A percentile compares a stretch with the other conserved stretches of the same genome.
phyloP scores from a whole-genome alignment of 2,797 vertebrate species.

The Acanthis flammea region DNA sequence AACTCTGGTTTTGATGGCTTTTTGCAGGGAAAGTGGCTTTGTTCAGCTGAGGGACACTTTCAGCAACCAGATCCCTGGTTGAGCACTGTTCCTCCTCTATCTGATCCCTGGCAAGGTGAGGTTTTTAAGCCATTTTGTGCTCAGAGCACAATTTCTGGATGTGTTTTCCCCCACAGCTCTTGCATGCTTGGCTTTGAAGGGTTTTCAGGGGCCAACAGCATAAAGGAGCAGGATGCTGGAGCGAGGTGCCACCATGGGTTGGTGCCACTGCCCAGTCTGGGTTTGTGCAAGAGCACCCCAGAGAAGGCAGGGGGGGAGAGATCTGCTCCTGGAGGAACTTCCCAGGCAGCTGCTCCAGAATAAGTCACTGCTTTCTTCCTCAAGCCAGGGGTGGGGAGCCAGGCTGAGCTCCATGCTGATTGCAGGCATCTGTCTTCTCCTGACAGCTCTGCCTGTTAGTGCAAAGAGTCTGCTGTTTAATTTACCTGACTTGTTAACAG shows the following conservation, averaged over 20 bases:
- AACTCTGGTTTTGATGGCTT: background rate
- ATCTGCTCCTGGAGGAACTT: background rate
- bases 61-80: background rate
- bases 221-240: background rate
- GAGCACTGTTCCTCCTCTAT: background rate
- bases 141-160: background rate
- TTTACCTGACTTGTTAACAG: conserved; percentile 76
- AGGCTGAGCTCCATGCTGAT: conserved; percentile 55
- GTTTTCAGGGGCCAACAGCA: background rate
- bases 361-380: background rate
- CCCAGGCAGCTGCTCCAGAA: background rate
- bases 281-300: background rate
- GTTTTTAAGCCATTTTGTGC: background rate
- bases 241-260: rapidly evolving
- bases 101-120: background rate
- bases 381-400: background rate
- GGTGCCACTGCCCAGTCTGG: background rate
- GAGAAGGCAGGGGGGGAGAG: background rate
- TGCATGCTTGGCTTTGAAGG: background rate
- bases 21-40: background rate
- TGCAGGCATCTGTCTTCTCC: conserved; percentile 72
- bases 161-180: background rate
- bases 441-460: conserved; percentile 73
- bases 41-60: background rate
- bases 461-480: conserved; percentile 71